Conservation (phyloP, 2,797 vertebrate genomes). For the Bradypodion ventrale region DNA sequence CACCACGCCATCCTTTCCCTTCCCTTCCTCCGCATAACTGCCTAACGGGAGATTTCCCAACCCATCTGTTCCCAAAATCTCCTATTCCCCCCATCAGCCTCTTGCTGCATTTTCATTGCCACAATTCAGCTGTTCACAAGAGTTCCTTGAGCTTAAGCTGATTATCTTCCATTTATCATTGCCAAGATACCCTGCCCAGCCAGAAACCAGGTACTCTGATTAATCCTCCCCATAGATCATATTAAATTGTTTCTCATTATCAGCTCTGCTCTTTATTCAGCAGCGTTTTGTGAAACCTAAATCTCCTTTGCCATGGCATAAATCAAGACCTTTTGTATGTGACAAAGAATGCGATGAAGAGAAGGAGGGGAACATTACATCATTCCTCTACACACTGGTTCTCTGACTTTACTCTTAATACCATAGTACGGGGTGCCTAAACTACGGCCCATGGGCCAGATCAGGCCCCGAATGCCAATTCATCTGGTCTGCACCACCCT, state of each 20-base stretch:
- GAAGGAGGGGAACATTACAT: neutral
- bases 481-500: too few species aligned
- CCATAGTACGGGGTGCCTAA: too few species aligned
- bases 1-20: too few species aligned
- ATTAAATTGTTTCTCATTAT: slow-evolving; percentile 64
- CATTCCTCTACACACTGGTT: too few species aligned
- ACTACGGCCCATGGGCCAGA: too few species aligned
- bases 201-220: slow-evolving; percentile 59
- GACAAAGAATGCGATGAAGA: slow-evolving; percentile 37
- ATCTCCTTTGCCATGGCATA: slow-evolving; percentile 42
- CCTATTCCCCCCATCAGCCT: slow-evolving; percentile 8
- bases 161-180: slow-evolving; percentile 61
- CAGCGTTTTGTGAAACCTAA: slow-evolving; percentile 52
- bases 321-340: slow-evolving; percentile 47
- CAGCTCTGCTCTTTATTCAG: slow-evolving; percentile 53
- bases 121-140: slow-evolving; percentile 29
- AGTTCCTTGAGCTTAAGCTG: slow-evolving; percentile 42
- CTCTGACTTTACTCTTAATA: too few species aligned
- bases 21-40: too few species aligned
- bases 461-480: too few species aligned
- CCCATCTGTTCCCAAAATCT: slow-evolving; percentile 20
- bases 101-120: slow-evolving; percentile 16
- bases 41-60: slow-evolving; percentile 17
- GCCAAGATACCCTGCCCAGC: slow-evolving; percentile 34
- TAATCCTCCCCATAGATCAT: slow-evolving; percentile 58